Percentiles rank a stretch among this genome's conserved stretches.
Evolutionary conservation across 2,888 invertebrate genomes (phyloP).

Genomic region (Cyclophora punctaria): DNA sequence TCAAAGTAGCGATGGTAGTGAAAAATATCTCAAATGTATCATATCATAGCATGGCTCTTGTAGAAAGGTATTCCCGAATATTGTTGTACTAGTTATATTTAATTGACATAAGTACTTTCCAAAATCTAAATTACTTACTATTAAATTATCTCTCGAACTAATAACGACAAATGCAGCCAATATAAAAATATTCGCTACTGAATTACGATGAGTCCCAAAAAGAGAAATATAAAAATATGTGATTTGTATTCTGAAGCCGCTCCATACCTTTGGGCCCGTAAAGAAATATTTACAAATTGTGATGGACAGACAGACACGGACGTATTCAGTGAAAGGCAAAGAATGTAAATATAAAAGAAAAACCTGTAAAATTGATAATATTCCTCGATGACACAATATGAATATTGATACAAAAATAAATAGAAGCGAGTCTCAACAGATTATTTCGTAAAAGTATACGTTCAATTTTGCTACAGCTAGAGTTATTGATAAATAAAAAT

Average conservation of each 20-base stretch:
- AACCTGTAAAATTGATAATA: not conserved
- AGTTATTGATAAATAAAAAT: no score
- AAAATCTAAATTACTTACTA: no score
- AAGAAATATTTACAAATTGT: slow-evolving; percentile 39
- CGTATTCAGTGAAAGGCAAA: slow-evolving; percentile 13
- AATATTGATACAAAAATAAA: no score
- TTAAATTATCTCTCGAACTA: not conserved
- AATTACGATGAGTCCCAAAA: slow-evolving; percentile 22
- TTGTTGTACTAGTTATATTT: no score
- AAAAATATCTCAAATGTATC: no score
- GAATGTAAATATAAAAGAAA: not conserved
- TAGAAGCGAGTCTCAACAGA: no score
- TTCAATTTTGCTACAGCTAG: no score
- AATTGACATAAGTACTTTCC: no score
- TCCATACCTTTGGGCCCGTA: slow-evolving; percentile 21
- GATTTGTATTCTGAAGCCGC: slow-evolving; percentile 17
- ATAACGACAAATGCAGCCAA: slow-evolving; percentile 4
- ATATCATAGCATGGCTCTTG: no score
- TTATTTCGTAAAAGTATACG: no score
- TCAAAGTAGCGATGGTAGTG: no score
- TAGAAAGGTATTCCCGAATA: no score
- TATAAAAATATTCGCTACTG: slow-evolving; percentile 22
- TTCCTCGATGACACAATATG: not conserved
- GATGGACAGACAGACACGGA: slow-evolving; percentile 32
- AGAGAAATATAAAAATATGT: slow-evolving; percentile 9